These are phyloP conservation scores for Grus americana DNA, from an alignment of 2,113 vertebrate genomes.

Conservation along the genomic window DNA sequence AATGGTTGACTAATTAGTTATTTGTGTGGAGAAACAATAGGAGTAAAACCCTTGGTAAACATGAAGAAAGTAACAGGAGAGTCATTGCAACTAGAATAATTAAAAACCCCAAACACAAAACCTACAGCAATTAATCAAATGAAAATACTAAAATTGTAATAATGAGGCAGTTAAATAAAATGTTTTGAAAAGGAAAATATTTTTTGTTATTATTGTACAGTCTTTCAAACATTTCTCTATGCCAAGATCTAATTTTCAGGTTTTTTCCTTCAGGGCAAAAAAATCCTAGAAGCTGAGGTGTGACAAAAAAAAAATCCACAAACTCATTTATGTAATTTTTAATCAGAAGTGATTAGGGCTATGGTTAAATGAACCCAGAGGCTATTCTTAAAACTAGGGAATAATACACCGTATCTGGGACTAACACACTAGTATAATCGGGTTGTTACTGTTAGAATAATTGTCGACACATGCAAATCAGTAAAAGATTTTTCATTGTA, in stretches of 20 bases:
- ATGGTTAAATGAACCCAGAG: slow-evolving; percentile 53
- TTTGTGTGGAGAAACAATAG: neutral
- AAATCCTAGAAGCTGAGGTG: neutral
- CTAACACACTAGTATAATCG: slow-evolving; percentile 45
- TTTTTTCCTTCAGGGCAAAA: neutral
- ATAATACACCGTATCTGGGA: slow-evolving; percentile 59
- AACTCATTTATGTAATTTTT: slow-evolving; percentile 56
- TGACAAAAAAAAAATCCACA: neutral
- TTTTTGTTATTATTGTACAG: neutral
- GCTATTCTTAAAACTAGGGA: slow-evolving; percentile 49
- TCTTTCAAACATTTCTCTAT: neutral
- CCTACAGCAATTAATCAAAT: slow-evolving; percentile 38
- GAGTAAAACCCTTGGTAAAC: neutral
- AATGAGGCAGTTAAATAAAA: slow-evolving; percentile 36
- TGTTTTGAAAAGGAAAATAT: neutral
- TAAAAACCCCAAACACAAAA: neutral
- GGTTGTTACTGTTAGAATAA: slow-evolving; percentile 40
- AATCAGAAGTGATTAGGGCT: slow-evolving; percentile 59
- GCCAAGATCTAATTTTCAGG: neutral
- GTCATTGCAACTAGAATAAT: neutral
- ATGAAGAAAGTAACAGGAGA: neutral
- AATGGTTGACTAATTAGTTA: slow-evolving; percentile 32
- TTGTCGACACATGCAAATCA: slow-evolving; percentile 56
- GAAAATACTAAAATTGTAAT: neutral
- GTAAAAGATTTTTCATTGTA: neutral